Conservation (phyloP, 2,797 vertebrate genomes). For the Sandelia bainsii region DNA sequence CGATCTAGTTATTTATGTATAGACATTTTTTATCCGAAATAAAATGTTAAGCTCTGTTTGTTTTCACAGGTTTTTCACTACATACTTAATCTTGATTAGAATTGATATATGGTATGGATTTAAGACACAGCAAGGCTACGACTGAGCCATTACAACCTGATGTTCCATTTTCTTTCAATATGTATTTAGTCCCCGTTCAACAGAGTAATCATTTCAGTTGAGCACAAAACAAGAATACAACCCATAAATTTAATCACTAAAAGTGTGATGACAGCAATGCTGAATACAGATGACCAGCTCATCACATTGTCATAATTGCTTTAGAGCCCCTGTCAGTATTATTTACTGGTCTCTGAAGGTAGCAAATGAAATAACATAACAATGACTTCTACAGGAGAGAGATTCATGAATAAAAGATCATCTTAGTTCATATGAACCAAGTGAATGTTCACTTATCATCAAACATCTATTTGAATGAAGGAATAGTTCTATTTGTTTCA, state of each 20-base stretch:
- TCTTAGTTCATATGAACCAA: constrained; percentile 13
- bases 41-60: not conserved
- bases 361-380: constrained; percentile 64
- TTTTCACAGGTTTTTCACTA: not conserved
- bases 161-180: not conserved
- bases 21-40: not conserved
- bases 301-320: constrained; percentile 46
- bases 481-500: constrained; percentile 53
- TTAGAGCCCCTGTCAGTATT: constrained; percentile 34
- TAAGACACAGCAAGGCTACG: not conserved
- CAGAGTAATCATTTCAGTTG: not conserved
- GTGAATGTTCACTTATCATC: constrained; percentile 46
- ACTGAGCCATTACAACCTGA: not conserved
- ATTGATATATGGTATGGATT: not conserved
- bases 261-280: not conserved
- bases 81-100: constrained; percentile 2
- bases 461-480: constrained; percentile 47
- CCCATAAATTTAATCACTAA: constrained; percentile 7
- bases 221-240: constrained; percentile 1
- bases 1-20: not conserved
- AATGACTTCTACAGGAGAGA: constrained; percentile 32
- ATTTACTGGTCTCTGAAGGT: constrained; percentile 50
- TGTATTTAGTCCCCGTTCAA: not conserved
- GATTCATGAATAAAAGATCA: constrained; percentile 64
- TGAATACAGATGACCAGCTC: constrained; percentile 12